These are phyloP conservation scores for Eulemur rubriventer DNA, from an alignment of 2,797 vertebrate genomes.

Conservation along the genomic window DNA sequence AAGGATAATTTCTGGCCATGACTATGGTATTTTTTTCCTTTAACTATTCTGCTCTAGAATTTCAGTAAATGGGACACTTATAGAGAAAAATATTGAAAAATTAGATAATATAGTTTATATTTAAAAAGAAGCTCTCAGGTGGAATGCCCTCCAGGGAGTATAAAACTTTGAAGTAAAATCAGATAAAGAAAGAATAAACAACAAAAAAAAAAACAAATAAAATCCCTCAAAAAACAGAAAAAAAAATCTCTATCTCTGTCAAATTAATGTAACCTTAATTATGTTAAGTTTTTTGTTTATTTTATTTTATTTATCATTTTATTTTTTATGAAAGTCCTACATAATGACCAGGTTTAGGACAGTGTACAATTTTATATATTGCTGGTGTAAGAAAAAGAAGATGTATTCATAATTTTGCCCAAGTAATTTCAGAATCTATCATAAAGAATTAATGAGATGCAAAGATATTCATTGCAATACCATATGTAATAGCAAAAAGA, in stretches of 20 bases:
- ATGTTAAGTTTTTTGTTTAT: background rate
- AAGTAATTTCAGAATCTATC: background rate
- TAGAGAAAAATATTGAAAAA: background rate
- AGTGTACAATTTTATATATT: background rate
- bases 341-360: background rate
- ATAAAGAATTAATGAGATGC: background rate
- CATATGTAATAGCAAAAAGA: background rate
- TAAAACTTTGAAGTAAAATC: background rate
- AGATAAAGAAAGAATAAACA: background rate
- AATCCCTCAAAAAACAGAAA: background rate
- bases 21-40: background rate
- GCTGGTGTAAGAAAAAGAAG: background rate
- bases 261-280: background rate
- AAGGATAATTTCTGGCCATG: background rate
- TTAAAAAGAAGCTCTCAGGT: background rate
- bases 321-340: background rate
- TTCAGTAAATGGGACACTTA: background rate
- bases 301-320: background rate
- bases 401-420: background rate
- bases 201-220: background rate
- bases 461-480: background rate
- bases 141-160: background rate
- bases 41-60: background rate
- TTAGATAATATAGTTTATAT: background rate
- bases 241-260: background rate